Evolutionary conservation across 2,888 invertebrate species (phyloP), one percentile per base, ranked within the genome.

Genomic region (Dryobotodes eremita): DNA sequence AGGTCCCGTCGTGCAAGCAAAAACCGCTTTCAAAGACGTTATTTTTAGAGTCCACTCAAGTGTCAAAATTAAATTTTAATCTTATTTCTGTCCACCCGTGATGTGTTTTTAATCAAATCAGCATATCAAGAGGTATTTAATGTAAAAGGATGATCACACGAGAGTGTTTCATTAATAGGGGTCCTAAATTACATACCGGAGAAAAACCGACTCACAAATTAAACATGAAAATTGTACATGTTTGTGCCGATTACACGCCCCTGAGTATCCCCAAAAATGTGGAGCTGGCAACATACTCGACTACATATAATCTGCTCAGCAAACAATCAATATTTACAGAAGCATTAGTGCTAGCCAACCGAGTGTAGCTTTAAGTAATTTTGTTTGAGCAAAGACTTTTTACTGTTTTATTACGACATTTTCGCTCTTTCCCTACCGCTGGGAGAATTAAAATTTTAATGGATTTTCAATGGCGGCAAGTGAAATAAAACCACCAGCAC

Each of bases 391-490:
- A 86, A 88, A 82, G 77, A 79, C 84, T 90, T 91, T 86, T 91
- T 89, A 90, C 88, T 83, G 86, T 88, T 87, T 87, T 90, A 89
- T 92, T 90, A 91, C 92, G 89, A 89, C 89, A 86, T 89, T 88
- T 85, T 89, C 89, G 84, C 85, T 88, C 88, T 88, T 88, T 87
- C 80, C 86, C 72, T 74, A 79, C 84, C 86, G 82, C 86, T 79
- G 79, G 78, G 84, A 81, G 88, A 91, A 91, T 92, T 90, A 91
- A 92, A 93, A 90, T 89, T 92, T 92, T 92, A 92, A 93, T 92
- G 90, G 92, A 80, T 91, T 92, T 91, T 91, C 91, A 91, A 93
- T 92, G 90, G 89, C 88, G 86, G 89, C 87, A 88, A 91, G 90
- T 91, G 92, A 91, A 92, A 93, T 92, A 92, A 93, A 93, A 91